phyloP scores from a whole-genome alignment of 2,888 invertebrate species.

The Rhagium mordax region DNA sequence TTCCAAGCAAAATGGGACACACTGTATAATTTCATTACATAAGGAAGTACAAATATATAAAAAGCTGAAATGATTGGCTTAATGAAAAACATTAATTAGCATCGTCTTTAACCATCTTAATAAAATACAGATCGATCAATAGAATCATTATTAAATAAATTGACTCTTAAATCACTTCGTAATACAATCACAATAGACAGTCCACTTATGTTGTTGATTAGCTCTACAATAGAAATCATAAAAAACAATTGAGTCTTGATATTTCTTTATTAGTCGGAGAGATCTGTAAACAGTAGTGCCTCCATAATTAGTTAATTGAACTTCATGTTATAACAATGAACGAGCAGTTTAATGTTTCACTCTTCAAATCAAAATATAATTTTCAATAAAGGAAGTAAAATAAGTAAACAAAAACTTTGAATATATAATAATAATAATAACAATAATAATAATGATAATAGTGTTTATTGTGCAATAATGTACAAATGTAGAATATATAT shows the following conservation, averaged over 20 bases:
- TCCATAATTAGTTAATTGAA: conserved; percentile 51
- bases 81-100: conserved; percentile 19
- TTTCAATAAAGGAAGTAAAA: neutral
- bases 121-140: conserved; percentile 53
- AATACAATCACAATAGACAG: conserved; percentile 38
- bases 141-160: conserved; percentile 49
- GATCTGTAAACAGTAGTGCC: conserved; percentile 47
- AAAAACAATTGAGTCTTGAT: conserved; percentile 55
- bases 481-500: too few relatives aligned
- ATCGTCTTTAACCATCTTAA: conserved; percentile 28
- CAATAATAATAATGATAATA: too few relatives aligned
- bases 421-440: too few relatives aligned
- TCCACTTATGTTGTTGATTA: conserved; percentile 47
- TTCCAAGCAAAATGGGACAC: too few relatives aligned
- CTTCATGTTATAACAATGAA: conserved; percentile 34
- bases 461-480: too few relatives aligned
- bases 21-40: too few relatives aligned
- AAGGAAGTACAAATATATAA: too few relatives aligned
- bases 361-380: neutral
- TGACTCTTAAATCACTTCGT: conserved; percentile 49
- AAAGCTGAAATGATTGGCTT: neutral
- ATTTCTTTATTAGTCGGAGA: conserved; percentile 52
- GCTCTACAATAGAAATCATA: conserved; percentile 55
- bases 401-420: too few relatives aligned
- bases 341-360: neutral